Base-by-base conservation (phyloP, 1,140 invertebrate species). In the Orchestia grillus region DNA sequence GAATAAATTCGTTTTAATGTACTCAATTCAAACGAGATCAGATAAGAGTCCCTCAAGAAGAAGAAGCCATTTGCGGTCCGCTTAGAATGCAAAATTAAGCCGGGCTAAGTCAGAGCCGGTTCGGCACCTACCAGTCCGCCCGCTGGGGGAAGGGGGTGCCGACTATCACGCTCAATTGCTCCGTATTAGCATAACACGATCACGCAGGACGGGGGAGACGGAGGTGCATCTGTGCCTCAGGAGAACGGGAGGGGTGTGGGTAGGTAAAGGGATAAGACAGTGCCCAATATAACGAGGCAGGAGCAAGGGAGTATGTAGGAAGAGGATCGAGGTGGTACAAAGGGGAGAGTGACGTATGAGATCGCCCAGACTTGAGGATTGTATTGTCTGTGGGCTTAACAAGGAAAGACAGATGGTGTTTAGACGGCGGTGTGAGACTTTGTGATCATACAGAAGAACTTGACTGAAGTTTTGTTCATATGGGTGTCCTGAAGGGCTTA, bases 91-190 rank as follows among this genome's bases (percentile, higher is more conserved):
- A 77, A 77, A 77, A 77, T 77, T 77, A 77, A 77, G 62, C 62
- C 28, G 11, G 62, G 11, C 62, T 77, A 77, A 77, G 62, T 77
- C 15, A 3, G 62, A 77, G 62, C 62, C 47, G 62, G 62, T 77
- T 36, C 62, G 28, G 15, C 62, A 77, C 62, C 62, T 77, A 15
- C 62, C 11, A 28, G 11, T 77, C 28, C 62, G 28, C n/a, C 11
- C 42, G 41, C 42, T 42, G 88, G 16, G 88, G n/a, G 43, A 40
- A 0, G 44, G 92, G 44, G 92, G 41, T 94, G 92, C 92, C 44
- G 43, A 44, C 92, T 94, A 94, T 94, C 92, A 45, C 92, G 92
- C 43, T 94, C 92, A 94, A 94, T 94, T 94, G 92, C 92, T 94
- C 43, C 41, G 92, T 45, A 94, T 94, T 94, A 94, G 92, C 92